phyloP scores from a whole-genome alignment of 30 jellyfish, hydroid and myxozoan species.

The Cassiopea andromeda region DNA sequence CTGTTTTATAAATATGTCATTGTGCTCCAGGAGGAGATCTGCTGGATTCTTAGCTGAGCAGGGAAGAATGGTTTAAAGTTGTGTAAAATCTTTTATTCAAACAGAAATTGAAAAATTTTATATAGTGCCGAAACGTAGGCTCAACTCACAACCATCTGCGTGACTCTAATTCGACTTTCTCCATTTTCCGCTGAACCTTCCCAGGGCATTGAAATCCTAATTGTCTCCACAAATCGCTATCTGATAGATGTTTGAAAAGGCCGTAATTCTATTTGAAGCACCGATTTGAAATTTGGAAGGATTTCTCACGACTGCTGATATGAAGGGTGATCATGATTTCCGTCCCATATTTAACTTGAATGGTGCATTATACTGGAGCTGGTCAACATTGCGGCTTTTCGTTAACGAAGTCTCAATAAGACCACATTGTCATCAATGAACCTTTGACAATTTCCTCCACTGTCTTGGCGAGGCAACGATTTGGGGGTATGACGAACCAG shows the following conservation, averaged over 20 bases:
- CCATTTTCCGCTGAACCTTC: not conserved
- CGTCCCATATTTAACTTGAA: not conserved
- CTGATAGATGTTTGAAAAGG: not conserved
- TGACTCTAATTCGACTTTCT: not conserved
- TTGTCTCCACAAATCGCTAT: not conserved
- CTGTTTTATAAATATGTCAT: too few relatives aligned
- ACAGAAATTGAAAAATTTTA: too few relatives aligned
- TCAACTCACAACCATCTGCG: not conserved
- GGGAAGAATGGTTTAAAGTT: too few relatives aligned
- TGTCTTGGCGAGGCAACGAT: not conserved
- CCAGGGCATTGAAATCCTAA: not conserved
- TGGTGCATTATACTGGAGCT: not conserved
- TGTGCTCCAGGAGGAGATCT: too few relatives aligned
- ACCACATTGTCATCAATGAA: not conserved
- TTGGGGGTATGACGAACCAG: too few relatives aligned
- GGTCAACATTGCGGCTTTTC: not conserved
- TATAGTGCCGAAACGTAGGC: too few relatives aligned
- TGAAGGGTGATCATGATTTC: not conserved
- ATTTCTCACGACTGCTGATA: not conserved
- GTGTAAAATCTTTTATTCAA: too few relatives aligned
- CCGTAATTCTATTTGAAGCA: not conserved
- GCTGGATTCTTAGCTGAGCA: too few relatives aligned
- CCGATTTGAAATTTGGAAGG: not conserved
- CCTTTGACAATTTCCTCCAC: not conserved
- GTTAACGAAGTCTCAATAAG: not conserved